Base-by-base conservation (phyloP, 2,888 invertebrate genomes). In the Anorthoa munda region DNA sequence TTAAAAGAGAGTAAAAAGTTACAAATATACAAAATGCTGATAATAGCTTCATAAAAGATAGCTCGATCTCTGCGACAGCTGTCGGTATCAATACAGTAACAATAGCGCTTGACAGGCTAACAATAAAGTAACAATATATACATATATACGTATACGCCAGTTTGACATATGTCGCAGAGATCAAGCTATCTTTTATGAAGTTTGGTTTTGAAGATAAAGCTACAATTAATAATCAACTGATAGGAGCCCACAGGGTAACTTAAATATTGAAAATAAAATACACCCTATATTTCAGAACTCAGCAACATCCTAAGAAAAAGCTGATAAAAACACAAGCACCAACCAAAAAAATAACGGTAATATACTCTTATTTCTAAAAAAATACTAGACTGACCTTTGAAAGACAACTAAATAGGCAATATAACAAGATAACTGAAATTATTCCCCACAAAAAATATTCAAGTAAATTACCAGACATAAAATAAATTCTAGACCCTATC, bases 1-100 rank as follows among this genome's bases (percentile, higher is more conserved):
- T 68, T 50, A 50, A 61, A 72, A 78, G 48, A 66, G n/a, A 56
- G 60, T 51, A 51, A 60, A 75, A 65, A 46, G 15, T 60, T 55
- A 2, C 0, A 15, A 23, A 50, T 48, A 46, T 53, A 5, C 0
- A 11, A 39, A 39, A 65, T 46, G 13, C n/a, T n/a, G n/a, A 46
- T 46, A 65, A 31, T 65, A 1, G 1, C 21, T 39, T n/a, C n/a
- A n/a, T n/a, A n/a, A n/a, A n/a, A n/a, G n/a, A n/a, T n/a, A n/a
- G n/a, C n/a, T n/a, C n/a, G n/a, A n/a, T n/a, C n/a, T n/a, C n/a
- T n/a, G n/a, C n/a, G n/a, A n/a, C n/a, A n/a, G n/a, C n/a, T n/a
- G n/a, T n/a, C n/a, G n/a, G n/a, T n/a, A n/a, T n/a, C n/a, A n/a
- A n/a, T n/a, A n/a, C n/a, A n/a, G n/a, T n/a, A n/a, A n/a, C n/a